Evolutionary conservation across 2,888 invertebrate species (phyloP), one percentile per base, ranked within the genome.

Genomic region (Caenorhabditis japonica): DNA sequence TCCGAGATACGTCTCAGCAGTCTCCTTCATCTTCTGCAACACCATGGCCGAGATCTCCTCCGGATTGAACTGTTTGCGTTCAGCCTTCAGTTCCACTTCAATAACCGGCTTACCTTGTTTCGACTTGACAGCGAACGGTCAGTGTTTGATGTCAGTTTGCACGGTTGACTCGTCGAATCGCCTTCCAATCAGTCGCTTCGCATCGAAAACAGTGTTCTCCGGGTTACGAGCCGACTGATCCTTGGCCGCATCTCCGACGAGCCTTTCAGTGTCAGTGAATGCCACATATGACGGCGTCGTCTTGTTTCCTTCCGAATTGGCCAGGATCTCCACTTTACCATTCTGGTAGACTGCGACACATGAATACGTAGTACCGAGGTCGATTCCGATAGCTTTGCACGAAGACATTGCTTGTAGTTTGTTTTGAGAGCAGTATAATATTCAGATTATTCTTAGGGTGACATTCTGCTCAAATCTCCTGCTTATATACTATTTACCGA

Each of bases 41-140:
- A 85, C 84, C 85, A 86, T 86, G 8, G 85, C 83, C 15, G 83
- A 83, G 51, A 85, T 80, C 69, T 88, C 88, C 74, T 87, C 87
- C 25, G 87, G 84, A 34, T 69, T 79, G 77, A 85, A 87, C 10
- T 91, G 91, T 88, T 94, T 95, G 60, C 90, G 89, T 89, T 94
- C 94, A 36, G 94, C 94, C 88, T 94, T 94, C 90, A 93, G 94
- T 75, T 92, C 90, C 21, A 94, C 93, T 88, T 92, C 90, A 46
- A 82, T 56, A 44, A 80, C 74, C 41, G 83, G 81, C 46, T 82
- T 81, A 13, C 76, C 75, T 23, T 68, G 76, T 30, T 73, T 78
- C 47, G 66, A 74, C 52, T 77, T 81, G 51, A 87, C 76, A 33
- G 83, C 80, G 69, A 87, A 87, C 21, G 87, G 87, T 83, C 85